phyloP scores from a whole-genome alignment of 2,797 vertebrate species.

The Odontamblyopus rebecca region DNA sequence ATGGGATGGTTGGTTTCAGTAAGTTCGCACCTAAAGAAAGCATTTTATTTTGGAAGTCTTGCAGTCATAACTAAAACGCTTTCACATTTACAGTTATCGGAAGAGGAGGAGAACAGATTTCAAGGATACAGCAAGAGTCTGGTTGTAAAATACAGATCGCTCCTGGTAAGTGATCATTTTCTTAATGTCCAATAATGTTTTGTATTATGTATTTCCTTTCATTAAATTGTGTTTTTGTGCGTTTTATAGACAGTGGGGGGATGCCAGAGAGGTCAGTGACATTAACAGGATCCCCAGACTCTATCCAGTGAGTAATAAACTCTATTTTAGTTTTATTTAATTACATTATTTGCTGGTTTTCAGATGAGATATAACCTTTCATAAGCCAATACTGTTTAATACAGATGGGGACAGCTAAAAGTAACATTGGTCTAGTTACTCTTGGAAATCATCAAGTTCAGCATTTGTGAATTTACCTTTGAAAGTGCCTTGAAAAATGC shows the following conservation, averaged over 20 bases:
- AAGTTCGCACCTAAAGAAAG: constrained; percentile 68
- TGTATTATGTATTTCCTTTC: background rate
- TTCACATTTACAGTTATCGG: constrained; percentile 85
- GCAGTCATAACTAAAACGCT: background rate
- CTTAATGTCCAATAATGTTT: background rate
- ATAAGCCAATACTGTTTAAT: too few species aligned
- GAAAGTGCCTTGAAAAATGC: too few species aligned
- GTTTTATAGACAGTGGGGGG: constrained; percentile 90
- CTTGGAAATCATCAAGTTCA: too few species aligned
- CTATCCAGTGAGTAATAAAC: constrained; percentile 87
- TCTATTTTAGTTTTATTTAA: background rate
- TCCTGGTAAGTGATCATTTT: constrained; percentile 79
- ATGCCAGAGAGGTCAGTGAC: constrained; percentile 96
- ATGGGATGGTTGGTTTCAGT: constrained; percentile 99
- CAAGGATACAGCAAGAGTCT: constrained; percentile 96
- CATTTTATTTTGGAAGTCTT: background rate
- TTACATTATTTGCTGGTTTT: too few species aligned
- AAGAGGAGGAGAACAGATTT: constrained; percentile 98
- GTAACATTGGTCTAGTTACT: too few species aligned
- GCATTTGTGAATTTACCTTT: too few species aligned
- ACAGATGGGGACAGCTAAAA: too few species aligned
- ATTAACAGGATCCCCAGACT: constrained; percentile 91
- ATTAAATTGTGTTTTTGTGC: constrained; percentile 25
- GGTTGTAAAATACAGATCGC: constrained; percentile 99
- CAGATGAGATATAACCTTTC: too few species aligned